Percentiles rank a stretch among this genome's conserved stretches.
Evolutionary conservation across 2,888 invertebrate genomes (phyloP).

Genomic region (Amblyjoppa fuscipennis): DNA sequence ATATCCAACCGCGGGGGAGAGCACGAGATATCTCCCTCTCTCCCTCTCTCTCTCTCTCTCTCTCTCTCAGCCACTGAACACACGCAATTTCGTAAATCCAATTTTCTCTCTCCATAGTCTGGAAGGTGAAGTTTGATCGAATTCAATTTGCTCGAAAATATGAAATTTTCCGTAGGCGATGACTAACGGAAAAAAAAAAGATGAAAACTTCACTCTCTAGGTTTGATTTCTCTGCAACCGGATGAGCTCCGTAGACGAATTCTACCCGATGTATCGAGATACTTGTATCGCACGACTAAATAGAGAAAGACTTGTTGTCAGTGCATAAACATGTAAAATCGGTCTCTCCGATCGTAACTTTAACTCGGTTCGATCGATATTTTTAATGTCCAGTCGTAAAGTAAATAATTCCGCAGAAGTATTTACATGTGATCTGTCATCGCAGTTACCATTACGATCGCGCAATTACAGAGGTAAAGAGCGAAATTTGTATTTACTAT

Average conservation of each 20-base stretch:
- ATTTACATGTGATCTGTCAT: background rate
- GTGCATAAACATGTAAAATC: no score
- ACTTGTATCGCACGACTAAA: no score
- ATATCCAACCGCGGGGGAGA: background rate
- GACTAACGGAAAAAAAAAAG: slow-evolving; percentile 1
- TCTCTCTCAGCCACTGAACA: background rate
- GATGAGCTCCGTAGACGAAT: no score
- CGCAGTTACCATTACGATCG: no score
- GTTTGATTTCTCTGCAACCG: background rate
- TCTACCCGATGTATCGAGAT: no score
- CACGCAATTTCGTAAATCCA: background rate
- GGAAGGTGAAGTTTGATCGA: background rate
- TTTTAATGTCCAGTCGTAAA: background rate
- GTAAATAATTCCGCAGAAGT: background rate
- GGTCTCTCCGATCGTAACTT: no score
- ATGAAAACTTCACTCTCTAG: background rate
- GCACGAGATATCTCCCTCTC: background rate
- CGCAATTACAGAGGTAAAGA: no score
- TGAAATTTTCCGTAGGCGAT: background rate
- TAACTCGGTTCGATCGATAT: no score
- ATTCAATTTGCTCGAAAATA: slow-evolving; percentile 11
- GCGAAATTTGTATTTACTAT: background rate
- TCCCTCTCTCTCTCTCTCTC: background rate
- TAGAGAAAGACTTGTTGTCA: no score
- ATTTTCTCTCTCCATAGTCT: background rate